These are phyloP conservation scores for Pseudomugil tenellus DNA, from an alignment of 2,797 vertebrate genomes.

Conservation along the genomic window DNA sequence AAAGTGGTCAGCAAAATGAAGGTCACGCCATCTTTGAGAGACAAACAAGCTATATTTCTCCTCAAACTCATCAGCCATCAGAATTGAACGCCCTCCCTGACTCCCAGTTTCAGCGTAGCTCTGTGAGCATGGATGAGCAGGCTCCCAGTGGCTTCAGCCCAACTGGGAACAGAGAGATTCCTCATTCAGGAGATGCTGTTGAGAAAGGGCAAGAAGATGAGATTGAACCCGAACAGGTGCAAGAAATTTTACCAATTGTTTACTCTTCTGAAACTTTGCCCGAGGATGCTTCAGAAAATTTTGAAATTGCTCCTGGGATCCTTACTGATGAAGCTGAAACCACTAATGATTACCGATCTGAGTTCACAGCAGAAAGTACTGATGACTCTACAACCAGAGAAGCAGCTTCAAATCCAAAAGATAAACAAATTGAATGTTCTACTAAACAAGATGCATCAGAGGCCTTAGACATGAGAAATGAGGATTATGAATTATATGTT, in stretches of 20 bases:
- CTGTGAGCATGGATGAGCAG: neutral
- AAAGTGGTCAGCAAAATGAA: neutral
- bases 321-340: conserved; percentile 15
- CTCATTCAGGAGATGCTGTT: neutral
- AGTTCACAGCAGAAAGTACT: neutral
- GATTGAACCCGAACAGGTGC: neutral
- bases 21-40: neutral
- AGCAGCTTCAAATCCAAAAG: neutral
- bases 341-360: neutral
- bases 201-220: neutral
- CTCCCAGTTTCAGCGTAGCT: neutral
- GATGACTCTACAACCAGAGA: neutral
- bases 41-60: neutral
- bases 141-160: neutral
- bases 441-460: neutral
- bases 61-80: neutral
- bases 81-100: neutral
- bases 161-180: neutral
- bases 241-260: neutral
- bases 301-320: conserved; percentile 7
- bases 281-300: conserved; percentile 2
- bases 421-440: neutral
- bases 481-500: neutral
- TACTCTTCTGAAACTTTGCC: neutral
- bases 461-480: neutral